phyloP scores from a whole-genome alignment of 2,888 invertebrate species.

The Drosophila rubida region DNA sequence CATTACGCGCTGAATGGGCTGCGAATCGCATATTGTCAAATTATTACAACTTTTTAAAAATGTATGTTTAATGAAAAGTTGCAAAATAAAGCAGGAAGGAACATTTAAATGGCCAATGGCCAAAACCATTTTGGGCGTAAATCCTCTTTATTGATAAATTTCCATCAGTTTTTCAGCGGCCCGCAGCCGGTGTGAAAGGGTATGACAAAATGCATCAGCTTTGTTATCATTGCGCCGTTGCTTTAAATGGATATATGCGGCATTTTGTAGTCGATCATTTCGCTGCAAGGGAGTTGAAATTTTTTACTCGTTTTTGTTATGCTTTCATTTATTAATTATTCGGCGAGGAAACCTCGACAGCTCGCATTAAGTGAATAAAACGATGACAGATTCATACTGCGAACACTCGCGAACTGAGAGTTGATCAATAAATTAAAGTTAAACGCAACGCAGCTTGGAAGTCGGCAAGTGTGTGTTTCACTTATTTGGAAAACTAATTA shows the following conservation, averaged over 20 bases:
- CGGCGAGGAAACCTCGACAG: conserved; percentile 1
- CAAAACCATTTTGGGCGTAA: conserved; percentile 22
- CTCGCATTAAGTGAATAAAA: not conserved
- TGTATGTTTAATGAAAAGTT: conserved; percentile 35
- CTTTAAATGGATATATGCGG: not conserved
- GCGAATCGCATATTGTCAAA: conserved; percentile 42
- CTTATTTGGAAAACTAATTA: conserved; percentile 35
- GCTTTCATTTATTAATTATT: not conserved
- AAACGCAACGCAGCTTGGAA: not conserved
- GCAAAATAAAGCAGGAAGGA: not conserved
- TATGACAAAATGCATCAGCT: not conserved
- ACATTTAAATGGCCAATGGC: conserved; percentile 28
- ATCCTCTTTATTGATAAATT: conserved; percentile 27
- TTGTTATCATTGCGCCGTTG: not conserved
- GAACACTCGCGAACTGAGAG: not conserved
- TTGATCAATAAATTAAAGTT: conserved; percentile 14
- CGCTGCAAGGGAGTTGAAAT: not conserved
- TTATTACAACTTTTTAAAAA: conserved; percentile 55
- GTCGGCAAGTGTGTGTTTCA: not conserved
- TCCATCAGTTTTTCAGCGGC: not conserved
- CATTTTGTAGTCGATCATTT: conserved; percentile 9
- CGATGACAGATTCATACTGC: conserved; percentile 12
- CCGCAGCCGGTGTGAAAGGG: not conserved
- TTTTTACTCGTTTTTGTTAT: not conserved
- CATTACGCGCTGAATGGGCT: not conserved